phyloP scores from a whole-genome alignment of 2,797 vertebrate species.

The Mastacembelus armatus region DNA sequence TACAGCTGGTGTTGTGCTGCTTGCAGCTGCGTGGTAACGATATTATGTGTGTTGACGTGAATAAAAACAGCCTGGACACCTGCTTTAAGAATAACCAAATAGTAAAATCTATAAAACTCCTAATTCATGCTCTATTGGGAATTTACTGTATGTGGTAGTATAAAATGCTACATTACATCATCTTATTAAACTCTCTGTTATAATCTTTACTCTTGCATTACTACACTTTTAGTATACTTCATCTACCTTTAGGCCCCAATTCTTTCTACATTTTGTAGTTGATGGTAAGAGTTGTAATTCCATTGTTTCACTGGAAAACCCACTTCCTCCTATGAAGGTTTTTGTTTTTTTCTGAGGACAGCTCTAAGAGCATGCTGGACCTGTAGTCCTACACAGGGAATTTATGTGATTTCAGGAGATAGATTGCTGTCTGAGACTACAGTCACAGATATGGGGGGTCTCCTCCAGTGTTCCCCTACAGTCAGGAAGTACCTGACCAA shows the following conservation, averaged over 20 bases:
- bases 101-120: background rate
- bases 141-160: too few relatives aligned
- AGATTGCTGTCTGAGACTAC: background rate
- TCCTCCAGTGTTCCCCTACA: slow-evolving; percentile 33
- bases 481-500: slow-evolving; percentile 49
- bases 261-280: background rate
- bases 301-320: background rate
- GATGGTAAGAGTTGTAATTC: background rate
- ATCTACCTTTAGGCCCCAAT: background rate
- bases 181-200: background rate
- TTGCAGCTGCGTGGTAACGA: slow-evolving; percentile 7
- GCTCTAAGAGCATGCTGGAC: background rate
- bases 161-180: background rate
- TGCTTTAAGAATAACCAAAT: background rate
- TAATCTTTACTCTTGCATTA: background rate
- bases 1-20: background rate
- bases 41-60: background rate
- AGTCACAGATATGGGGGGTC: background rate
- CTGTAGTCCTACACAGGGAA: background rate
- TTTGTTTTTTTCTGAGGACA: background rate
- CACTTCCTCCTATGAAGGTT: background rate
- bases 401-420: background rate
- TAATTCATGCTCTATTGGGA: background rate
- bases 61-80: background rate
- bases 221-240: background rate